Conservation (phyloP, 64 coral and sea anemone species). For the Actinia equina region DNA sequence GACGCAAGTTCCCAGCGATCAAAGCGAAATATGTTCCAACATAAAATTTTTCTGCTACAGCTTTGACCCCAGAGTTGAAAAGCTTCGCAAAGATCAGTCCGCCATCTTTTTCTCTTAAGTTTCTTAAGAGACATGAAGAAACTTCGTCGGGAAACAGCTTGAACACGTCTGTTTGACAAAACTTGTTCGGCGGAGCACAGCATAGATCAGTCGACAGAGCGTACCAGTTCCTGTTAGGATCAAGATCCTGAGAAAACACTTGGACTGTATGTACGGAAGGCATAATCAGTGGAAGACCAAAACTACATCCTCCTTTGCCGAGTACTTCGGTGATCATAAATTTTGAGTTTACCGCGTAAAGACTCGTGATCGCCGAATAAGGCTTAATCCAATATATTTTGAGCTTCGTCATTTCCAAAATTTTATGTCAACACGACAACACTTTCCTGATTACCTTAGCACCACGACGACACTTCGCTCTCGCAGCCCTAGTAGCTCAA, state of each 20-base stretch:
- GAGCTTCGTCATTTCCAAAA: background rate
- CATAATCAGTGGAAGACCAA: background rate
- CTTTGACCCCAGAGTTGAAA: constrained; percentile 8
- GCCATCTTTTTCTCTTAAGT: constrained; percentile 2
- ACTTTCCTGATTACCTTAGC: background rate
- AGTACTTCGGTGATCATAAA: background rate
- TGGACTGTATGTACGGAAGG: background rate
- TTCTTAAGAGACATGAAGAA: background rate
- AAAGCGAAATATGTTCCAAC: constrained; percentile 9
- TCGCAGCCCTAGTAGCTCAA: background rate
- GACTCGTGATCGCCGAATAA: background rate
- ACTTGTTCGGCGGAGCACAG: background rate
- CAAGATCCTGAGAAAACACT: constrained; percentile 13
- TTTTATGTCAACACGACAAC: background rate
- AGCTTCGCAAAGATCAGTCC: constrained; percentile 1
- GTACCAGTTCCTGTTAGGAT: background rate
- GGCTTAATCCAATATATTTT: constrained; percentile 6
- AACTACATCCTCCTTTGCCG: background rate
- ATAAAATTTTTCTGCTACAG: background rate
- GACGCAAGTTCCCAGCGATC: background rate
- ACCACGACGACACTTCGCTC: background rate
- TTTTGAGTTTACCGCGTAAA: too few species aligned
- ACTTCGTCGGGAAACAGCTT: background rate
- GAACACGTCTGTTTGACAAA: background rate
- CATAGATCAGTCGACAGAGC: constrained; percentile 3